These are phyloP conservation scores for Diaperis boleti DNA, from an alignment of 2,888 invertebrate genomes.

Conservation along the genomic window DNA sequence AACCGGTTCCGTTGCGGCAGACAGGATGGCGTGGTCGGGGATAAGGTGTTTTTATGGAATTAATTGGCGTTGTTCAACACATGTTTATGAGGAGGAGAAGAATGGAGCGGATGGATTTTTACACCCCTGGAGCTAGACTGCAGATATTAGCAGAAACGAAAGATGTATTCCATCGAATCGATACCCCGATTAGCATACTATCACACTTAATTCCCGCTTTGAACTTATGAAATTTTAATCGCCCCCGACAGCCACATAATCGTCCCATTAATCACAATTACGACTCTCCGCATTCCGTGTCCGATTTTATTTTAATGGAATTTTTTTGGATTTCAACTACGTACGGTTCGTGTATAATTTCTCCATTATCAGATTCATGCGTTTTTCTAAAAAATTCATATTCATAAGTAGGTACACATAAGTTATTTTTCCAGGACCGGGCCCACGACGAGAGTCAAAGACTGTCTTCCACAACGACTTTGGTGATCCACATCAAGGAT, in stretches of 20 bases:
- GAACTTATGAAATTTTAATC: not conserved
- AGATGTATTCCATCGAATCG: no score
- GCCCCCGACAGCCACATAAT: not conserved
- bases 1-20: conserved; percentile 9
- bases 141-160: no score
- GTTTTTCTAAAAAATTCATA: conserved; percentile 1
- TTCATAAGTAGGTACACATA: conserved; percentile 6
- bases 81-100: no score
- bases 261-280: conserved; percentile 2
- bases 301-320: conserved; percentile 6
- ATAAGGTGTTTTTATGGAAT: no score
- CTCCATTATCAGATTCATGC: conserved; percentile 6
- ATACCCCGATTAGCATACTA: no score
- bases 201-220: not conserved
- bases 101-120: no score
- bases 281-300: not conserved
- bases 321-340: not conserved
- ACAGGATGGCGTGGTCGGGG: not conserved
- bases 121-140: no score
- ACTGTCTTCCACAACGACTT: conserved; percentile 84
- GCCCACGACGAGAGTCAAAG: conserved; percentile 82
- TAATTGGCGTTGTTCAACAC: no score
- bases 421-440: conserved; percentile 77
- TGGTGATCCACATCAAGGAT: conserved; percentile 87
- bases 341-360: conserved; percentile 5